A percentile compares a stretch with the other conserved stretches of the same genome.
Conservation (phyloP, 1,140 invertebrate species). For the Pantala flavescens region DNA sequence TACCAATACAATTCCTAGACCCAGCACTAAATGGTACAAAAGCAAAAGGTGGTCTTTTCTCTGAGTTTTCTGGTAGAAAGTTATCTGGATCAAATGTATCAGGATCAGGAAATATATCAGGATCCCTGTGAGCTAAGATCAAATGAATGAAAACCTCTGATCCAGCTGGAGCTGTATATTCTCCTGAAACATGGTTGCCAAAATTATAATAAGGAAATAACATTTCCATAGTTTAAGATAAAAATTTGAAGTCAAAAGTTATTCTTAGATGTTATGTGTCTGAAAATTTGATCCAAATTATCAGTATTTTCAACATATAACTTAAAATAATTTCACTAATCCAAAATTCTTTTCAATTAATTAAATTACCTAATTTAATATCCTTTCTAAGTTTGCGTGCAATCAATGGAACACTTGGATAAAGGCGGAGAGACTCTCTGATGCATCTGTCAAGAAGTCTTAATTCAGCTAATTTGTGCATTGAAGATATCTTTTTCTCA, state of each 20-base stretch:
- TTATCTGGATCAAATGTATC: constrained; percentile 43
- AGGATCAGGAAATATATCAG: constrained; percentile 40
- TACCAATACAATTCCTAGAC: constrained; percentile 35
- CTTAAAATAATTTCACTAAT: too few relatives aligned
- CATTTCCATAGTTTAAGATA: too few relatives aligned
- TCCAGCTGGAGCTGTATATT: constrained; percentile 20
- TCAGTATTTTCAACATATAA: too few relatives aligned
- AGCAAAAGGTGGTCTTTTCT: constrained; percentile 27
- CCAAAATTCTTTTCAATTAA: too few relatives aligned
- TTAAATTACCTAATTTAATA: constrained; percentile 30
- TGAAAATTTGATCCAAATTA: too few relatives aligned
- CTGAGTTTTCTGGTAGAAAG: constrained; percentile 38
- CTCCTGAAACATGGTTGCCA: neutral
- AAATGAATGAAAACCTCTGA: constrained; percentile 18
- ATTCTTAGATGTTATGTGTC: too few relatives aligned
- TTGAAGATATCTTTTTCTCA: constrained; percentile 26
- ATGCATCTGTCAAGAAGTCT: constrained; percentile 55
- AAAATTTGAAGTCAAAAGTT: too few relatives aligned
- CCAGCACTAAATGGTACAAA: constrained; percentile 43
- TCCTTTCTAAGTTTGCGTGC: constrained; percentile 46
- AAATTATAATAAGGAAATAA: too few relatives aligned
- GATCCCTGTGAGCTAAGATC: constrained; percentile 36
- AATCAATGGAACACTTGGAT: constrained; percentile 56
- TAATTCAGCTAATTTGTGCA: constrained; percentile 33
- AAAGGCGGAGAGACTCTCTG: constrained; percentile 52